Conservation (phyloP, 2,888 invertebrate species). For the Eilema caniola region DNA sequence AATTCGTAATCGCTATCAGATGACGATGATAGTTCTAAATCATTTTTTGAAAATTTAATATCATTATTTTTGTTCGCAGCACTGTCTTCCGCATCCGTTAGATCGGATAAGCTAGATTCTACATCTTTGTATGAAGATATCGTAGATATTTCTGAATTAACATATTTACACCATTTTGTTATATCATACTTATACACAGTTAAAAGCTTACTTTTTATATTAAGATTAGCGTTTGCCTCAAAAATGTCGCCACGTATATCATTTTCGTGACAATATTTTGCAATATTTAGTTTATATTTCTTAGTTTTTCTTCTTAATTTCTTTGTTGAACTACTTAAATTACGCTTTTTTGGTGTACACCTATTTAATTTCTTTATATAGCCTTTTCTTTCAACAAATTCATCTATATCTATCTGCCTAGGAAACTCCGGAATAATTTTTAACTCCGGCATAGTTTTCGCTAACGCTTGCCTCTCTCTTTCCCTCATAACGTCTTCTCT, state of each 20-base stretch:
- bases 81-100: constrained; percentile 57
- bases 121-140: constrained; percentile 27
- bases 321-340: constrained; percentile 51
- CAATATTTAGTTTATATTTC: constrained; percentile 55
- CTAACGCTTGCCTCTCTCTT: constrained; percentile 79
- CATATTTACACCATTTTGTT: constrained; percentile 65
- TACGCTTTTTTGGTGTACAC: constrained; percentile 41
- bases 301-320: constrained; percentile 40
- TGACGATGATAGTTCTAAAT: constrained; percentile 71
- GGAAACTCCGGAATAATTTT: constrained; percentile 79
- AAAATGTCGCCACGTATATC: constrained; percentile 58
- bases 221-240: constrained; percentile 64
- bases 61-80: constrained; percentile 53
- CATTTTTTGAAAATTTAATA: constrained; percentile 66
- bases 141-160: constrained; percentile 18
- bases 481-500: constrained; percentile 83
- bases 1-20: constrained; percentile 74
- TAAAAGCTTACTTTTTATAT: constrained; percentile 61
- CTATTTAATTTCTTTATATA: constrained; percentile 67
- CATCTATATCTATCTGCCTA: constrained; percentile 73
- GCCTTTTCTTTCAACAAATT: constrained; percentile 66
- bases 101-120: constrained; percentile 55
- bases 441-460: constrained; percentile 80
- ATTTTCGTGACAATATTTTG: constrained; percentile 58
- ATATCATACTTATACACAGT: constrained; percentile 58